Conservation (phyloP, 1,140 invertebrate species). For the Pseudomyrmex cubaensis region DNA sequence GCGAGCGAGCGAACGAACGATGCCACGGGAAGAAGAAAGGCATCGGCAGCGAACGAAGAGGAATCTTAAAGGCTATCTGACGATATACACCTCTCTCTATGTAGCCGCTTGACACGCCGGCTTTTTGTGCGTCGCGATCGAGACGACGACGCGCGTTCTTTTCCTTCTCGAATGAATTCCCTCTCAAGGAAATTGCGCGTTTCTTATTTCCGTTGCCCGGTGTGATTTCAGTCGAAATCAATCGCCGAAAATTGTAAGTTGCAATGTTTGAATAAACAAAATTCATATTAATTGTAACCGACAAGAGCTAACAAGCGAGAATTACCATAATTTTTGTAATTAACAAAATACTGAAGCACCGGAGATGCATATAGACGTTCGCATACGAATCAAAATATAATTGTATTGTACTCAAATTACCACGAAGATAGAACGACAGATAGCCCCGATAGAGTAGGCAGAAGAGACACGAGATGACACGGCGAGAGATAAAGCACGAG, state of each 20-base stretch:
- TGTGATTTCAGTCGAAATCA: too few relatives aligned
- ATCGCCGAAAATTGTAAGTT: too few relatives aligned
- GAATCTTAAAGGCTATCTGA: slow-evolving; percentile 62
- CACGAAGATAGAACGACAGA: background rate
- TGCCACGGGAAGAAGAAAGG: slow-evolving; percentile 31
- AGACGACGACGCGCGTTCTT: background rate
- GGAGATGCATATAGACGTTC: too few relatives aligned
- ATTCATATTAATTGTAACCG: too few relatives aligned
- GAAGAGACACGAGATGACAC: slow-evolving; percentile 49
- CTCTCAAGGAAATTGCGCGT: slow-evolving; percentile 22
- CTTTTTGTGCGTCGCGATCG: slow-evolving; percentile 46
- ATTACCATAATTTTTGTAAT: too few relatives aligned
- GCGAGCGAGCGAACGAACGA: slow-evolving; percentile 21
- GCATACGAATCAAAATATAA: too few relatives aligned
- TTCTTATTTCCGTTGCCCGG: slow-evolving; percentile 3
- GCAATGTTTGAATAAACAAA: too few relatives aligned
- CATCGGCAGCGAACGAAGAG: slow-evolving; percentile 44
- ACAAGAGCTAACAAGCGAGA: too few relatives aligned
- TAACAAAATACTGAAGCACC: too few relatives aligned
- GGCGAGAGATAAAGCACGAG: slow-evolving; percentile 52
- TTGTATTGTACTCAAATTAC: too few relatives aligned
- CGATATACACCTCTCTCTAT: slow-evolving; percentile 50
- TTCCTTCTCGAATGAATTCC: slow-evolving; percentile 22
- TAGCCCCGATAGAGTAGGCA: background rate
- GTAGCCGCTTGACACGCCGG: slow-evolving; percentile 43